These are phyloP conservation scores for Mylabris sibirica DNA, from an alignment of 2,888 invertebrate genomes.

Conservation along the genomic window DNA sequence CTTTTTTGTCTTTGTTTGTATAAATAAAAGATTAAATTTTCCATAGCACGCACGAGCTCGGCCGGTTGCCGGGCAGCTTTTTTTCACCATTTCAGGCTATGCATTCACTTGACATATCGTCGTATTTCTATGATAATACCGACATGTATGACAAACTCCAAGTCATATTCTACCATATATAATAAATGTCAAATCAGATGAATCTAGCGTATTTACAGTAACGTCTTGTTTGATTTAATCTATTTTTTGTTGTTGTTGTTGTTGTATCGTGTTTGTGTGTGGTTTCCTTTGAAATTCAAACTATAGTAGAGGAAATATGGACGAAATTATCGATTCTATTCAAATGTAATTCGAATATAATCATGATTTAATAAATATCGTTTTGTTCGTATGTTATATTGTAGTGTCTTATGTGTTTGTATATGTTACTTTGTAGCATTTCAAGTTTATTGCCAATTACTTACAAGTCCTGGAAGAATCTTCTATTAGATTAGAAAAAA, in stretches of 20 bases:
- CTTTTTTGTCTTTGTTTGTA: slow-evolving; percentile 12
- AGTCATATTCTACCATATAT: slow-evolving; percentile 34
- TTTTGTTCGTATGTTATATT: no score
- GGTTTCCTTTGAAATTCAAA: neutral
- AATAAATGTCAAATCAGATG: slow-evolving; percentile 45
- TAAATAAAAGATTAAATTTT: slow-evolving; percentile 30
- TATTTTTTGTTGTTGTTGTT: neutral
- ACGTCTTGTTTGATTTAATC: slow-evolving; percentile 22
- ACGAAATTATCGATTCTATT: neutral
- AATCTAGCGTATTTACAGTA: slow-evolving; percentile 39
- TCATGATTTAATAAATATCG: neutral
- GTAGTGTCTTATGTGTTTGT: neutral
- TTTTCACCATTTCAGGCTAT: slow-evolving; percentile 37
- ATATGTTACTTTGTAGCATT: slow-evolving; percentile 3
- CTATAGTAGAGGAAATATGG: neutral
- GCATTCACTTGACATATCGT: slow-evolving; percentile 42
- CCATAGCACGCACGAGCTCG: slow-evolving; percentile 48
- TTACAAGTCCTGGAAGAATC: slow-evolving; percentile 3
- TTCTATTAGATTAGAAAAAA: slow-evolving; percentile 3
- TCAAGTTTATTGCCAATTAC: slow-evolving; percentile 11
- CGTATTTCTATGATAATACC: slow-evolving; percentile 48
- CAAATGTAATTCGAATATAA: neutral
- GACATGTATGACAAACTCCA: slow-evolving; percentile 50
- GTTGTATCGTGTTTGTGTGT: neutral
- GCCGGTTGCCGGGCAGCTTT: slow-evolving; percentile 41